phyloP scores from a whole-genome alignment of 2,888 invertebrate genomes.

The Orchesellides sinensis region DNA sequence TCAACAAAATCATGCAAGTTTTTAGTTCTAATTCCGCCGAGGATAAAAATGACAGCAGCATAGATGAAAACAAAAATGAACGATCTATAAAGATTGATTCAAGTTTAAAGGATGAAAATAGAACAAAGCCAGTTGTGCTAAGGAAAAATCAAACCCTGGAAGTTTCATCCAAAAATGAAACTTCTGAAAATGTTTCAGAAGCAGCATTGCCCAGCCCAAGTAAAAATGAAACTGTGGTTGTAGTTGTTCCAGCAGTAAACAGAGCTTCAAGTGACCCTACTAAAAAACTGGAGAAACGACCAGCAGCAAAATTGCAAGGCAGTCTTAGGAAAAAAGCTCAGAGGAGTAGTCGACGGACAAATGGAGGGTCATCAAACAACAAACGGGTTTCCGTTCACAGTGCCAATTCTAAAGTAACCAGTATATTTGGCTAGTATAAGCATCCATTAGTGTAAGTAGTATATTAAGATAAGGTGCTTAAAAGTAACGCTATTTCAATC shows the following conservation, averaged over 20 bases:
- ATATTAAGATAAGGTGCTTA: conserved; percentile 25
- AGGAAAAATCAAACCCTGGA: not conserved
- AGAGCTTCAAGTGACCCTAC: not conserved
- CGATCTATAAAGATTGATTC: not conserved
- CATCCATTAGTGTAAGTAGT: not conserved
- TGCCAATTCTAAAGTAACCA: conserved; percentile 48
- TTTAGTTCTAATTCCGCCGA: conserved; percentile 14
- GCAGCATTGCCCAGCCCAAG: not conserved
- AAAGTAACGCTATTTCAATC: not conserved
- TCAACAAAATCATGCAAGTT: conserved; percentile 44
- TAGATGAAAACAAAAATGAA: not conserved
- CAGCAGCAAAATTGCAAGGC: not conserved
- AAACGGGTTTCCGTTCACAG: conserved; percentile 35
- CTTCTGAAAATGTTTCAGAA: not conserved
- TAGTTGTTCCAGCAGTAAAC: not conserved
- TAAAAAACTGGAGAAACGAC: not conserved
- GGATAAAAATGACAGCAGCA: conserved; percentile 16
- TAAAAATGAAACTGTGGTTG: conserved; percentile 21
- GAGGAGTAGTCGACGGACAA: not conserved
- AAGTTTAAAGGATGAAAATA: not conserved
- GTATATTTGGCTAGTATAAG: conserved; percentile 40
- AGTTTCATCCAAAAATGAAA: not conserved
- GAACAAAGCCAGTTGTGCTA: too few species aligned
- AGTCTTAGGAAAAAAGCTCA: not conserved
- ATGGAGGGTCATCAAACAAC: not conserved